These are phyloP conservation scores for Anolis apletophallus DNA, from an alignment of 2,797 vertebrate species.

Conservation along the genomic window DNA sequence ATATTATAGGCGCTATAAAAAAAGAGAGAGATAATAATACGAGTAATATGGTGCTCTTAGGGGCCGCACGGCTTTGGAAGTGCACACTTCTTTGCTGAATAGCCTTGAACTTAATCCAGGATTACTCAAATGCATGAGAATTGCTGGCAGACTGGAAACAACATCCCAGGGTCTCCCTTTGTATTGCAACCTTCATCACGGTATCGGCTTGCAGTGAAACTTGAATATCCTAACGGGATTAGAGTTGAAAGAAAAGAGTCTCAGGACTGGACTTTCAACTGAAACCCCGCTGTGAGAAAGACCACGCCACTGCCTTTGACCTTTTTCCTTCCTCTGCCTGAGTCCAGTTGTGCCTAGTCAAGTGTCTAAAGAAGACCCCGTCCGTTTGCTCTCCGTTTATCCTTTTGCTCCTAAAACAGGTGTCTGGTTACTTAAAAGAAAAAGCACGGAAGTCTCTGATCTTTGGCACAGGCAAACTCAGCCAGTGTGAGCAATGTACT, in stretches of 20 bases:
- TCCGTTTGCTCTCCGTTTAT: slow-evolving; percentile 63
- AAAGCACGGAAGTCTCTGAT: slow-evolving; percentile 43
- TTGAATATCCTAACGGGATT: slow-evolving; percentile 75
- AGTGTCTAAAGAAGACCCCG: slow-evolving; percentile 62
- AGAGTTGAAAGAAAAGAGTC: slow-evolving; percentile 73
- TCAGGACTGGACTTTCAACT: slow-evolving; percentile 70
- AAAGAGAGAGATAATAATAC: slow-evolving; percentile 41
- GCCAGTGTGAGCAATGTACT: background rate
- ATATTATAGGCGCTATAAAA: slow-evolving; percentile 23
- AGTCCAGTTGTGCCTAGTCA: slow-evolving; percentile 62
- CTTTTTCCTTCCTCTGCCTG: slow-evolving; percentile 54
- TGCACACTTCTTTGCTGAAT: slow-evolving; percentile 60
- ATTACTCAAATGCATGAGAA: slow-evolving; percentile 73
- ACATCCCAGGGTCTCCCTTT: slow-evolving; percentile 57
- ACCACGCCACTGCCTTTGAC: slow-evolving; percentile 62
- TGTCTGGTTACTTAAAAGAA: slow-evolving; percentile 69
- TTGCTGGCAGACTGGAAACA: slow-evolving; percentile 66
- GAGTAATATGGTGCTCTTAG: slow-evolving; percentile 52
- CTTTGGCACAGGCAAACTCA: background rate
- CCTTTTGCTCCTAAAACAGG: slow-evolving; percentile 68
- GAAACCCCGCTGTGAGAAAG: slow-evolving; percentile 70
- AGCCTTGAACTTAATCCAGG: slow-evolving; percentile 73
- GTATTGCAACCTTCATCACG: slow-evolving; percentile 67
- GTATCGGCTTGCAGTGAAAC: slow-evolving; percentile 81
- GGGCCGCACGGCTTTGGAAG: slow-evolving; percentile 47